Conservation (phyloP, 1,140 invertebrate species). For the Pygmarrhopalites habei region DNA sequence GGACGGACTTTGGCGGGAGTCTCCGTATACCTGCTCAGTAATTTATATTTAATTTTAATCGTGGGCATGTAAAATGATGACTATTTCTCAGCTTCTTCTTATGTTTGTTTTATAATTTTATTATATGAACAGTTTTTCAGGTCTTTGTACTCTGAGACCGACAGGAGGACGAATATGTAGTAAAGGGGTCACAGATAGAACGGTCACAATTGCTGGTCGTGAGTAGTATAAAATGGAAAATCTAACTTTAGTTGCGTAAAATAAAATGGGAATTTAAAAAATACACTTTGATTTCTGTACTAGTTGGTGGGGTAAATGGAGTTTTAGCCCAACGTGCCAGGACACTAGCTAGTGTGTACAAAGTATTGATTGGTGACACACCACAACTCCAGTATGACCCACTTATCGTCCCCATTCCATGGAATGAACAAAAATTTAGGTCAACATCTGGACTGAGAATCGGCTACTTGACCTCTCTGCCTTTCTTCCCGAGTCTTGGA, state of each 20-base stretch:
- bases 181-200: too few relatives aligned
- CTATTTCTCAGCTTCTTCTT: not conserved
- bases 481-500: slow-evolving; percentile 19
- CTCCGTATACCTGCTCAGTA: slow-evolving; percentile 28
- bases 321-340: slow-evolving; percentile 29
- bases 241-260: not conserved
- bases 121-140: too few relatives aligned
- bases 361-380: slow-evolving; percentile 4
- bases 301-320: slow-evolving; percentile 4
- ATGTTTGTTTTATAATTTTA: slow-evolving; percentile 17
- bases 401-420: slow-evolving; percentile 19
- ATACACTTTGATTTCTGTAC: too few relatives aligned
- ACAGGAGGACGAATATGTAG: too few relatives aligned
- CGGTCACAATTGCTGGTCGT: too few relatives aligned
- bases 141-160: too few relatives aligned
- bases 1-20: slow-evolving; percentile 46
- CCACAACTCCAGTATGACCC: slow-evolving; percentile 24
- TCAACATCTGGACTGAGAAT: slow-evolving; percentile 11
- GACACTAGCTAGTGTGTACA: slow-evolving; percentile 25
- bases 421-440: slow-evolving; percentile 12
- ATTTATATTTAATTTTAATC: slow-evolving; percentile 4
- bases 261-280: not conserved
- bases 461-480: slow-evolving; percentile 24
- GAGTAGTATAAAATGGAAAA: not conserved
- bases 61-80: not conserved